These are phyloP conservation scores for Nannoperca australis DNA, from an alignment of 2,797 vertebrate genomes.

Conservation along the genomic window DNA sequence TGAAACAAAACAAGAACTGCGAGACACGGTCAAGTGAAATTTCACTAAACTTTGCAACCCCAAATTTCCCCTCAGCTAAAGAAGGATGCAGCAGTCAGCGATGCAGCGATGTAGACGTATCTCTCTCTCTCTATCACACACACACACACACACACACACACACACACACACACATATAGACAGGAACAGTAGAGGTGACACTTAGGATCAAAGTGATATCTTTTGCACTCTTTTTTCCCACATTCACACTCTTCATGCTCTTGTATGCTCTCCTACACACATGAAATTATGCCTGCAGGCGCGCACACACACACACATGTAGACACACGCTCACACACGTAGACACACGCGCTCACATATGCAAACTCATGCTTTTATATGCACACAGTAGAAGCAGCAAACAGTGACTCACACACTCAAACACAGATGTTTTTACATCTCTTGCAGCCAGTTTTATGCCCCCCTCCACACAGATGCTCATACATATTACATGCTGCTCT, in stretches of 20 bases:
- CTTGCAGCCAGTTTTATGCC: conserved; percentile 35
- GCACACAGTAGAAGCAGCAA: conserved; percentile 48
- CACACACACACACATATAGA: background rate
- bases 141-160: conserved; percentile 1
- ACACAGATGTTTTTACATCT: conserved; percentile 67
- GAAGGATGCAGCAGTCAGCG: background rate
- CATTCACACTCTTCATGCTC: conserved; percentile 36
- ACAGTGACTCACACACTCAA: conserved; percentile 63
- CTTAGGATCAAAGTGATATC: conserved; percentile 19
- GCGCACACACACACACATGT: background rate
- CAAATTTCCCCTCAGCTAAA: background rate
- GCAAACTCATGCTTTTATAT: conserved; percentile 39
- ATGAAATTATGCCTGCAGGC: conserved; percentile 40
- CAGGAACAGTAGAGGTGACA: conserved; percentile 30
- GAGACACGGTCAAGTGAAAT: background rate
- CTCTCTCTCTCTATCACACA: background rate
- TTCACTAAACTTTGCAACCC: background rate
- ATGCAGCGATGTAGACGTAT: too few species aligned
- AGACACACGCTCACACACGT: background rate
- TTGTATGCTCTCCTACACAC: conserved; percentile 36
- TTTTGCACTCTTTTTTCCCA: conserved; percentile 36
- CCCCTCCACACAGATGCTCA: conserved; percentile 52
- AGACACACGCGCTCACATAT: conserved; percentile 3
- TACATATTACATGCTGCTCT: conserved; percentile 69
- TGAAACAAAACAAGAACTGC: background rate